A percentile compares a stretch with the other conserved stretches of the same genome.
Evolutionary conservation across 2,113 vertebrate genomes (phyloP).

Genomic region (Rhynchopsitta pachyrhyncha): DNA sequence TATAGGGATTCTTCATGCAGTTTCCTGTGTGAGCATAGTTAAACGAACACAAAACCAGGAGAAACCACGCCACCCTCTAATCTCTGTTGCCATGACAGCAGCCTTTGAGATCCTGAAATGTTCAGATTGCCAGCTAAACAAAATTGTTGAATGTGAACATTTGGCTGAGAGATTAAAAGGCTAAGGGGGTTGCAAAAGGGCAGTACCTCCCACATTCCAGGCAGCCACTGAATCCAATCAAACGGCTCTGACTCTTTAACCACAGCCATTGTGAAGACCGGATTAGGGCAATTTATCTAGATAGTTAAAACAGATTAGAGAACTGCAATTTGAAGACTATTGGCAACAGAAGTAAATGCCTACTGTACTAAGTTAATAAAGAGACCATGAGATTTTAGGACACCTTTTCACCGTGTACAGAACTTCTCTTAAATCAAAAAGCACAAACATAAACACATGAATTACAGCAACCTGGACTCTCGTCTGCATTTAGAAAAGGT

Average conservation of each 20-base stretch:
- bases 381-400: constrained; percentile 64
- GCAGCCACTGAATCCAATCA: constrained; percentile 85
- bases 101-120: constrained; percentile 86
- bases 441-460: neutral
- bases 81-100: constrained; percentile 88
- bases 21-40: constrained; percentile 68
- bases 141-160: constrained; percentile 90
- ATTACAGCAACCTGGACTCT: constrained; percentile 10
- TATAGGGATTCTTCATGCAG: constrained; percentile 64
- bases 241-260: constrained; percentile 85
- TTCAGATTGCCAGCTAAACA: constrained; percentile 87
- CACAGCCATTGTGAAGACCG: constrained; percentile 81
- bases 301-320: constrained; percentile 87
- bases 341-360: constrained; percentile 81
- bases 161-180: constrained; percentile 89
- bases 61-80: constrained; percentile 78
- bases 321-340: constrained; percentile 81
- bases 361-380: constrained; percentile 79
- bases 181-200: constrained; percentile 84
- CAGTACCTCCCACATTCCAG: constrained; percentile 86
- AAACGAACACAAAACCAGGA: constrained; percentile 75
- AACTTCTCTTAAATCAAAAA: constrained; percentile 46
- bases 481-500: constrained; percentile 50
- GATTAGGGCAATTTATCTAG: constrained; percentile 87
- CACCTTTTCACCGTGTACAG: constrained; percentile 12